Base-by-base conservation (phyloP, 2,113 vertebrate genomes). In the Oryzias woworae region DNA sequence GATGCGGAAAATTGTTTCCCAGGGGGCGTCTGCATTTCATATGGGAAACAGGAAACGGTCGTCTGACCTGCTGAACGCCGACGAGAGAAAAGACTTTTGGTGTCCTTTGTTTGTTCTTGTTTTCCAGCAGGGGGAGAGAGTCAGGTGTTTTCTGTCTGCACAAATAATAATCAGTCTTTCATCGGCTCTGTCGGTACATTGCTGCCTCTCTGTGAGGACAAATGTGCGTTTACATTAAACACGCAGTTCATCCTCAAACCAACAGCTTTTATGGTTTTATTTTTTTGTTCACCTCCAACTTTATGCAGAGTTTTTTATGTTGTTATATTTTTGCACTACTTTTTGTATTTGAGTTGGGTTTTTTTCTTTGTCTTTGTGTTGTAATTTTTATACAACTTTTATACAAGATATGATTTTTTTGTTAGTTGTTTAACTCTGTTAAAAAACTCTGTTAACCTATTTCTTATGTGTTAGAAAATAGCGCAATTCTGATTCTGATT, bases 31-130 rank as follows among this genome's bases (percentile, higher is more conserved):
- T 74, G 28, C 43, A 24, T 78, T 64, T 13, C 68, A 81, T 44
- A 58, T 83, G 85, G 81, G 84, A 82, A 87, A 87, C 87, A 89
- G 87, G 84, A 88, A 90, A 60, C 65, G 22, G 18, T 46, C 5
- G 75, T 85, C 79, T 76, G 77, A 57, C 53, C 62, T 54, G 14
- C 28, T 47, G 64, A 69, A 44, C 5, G 26, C 44, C 14, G 49
- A 24, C 7, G 5, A 57, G 69, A 24, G 0, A 47, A 20, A 59
- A 73, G 63, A 84, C 47, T 61, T 59, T 78, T 45, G 28, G 22
- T 44, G 23, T 43, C 69, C 59, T 85, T 80, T 75, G 67, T 79
- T 69, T 43, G 70, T 82, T 85, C 74, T 81, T 77, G 62, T 75
- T 65, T 56, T 73, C 55, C 61, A 70, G 67, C 51, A 12, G 18